These are phyloP conservation scores for Semnornis frantzii DNA, from an alignment of 2,113 vertebrate genomes.

Conservation along the genomic window DNA sequence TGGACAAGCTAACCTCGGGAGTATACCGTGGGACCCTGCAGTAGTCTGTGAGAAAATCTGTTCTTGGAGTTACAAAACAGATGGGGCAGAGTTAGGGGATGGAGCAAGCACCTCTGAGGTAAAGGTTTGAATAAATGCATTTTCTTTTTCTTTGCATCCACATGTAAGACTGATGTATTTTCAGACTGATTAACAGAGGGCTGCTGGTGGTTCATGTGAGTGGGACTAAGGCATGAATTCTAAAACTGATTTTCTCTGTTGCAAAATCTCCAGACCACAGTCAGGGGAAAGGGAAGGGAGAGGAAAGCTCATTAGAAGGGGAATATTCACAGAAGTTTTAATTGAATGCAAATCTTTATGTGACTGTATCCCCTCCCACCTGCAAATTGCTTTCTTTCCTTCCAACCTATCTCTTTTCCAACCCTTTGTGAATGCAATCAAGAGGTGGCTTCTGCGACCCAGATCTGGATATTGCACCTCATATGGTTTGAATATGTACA, in stretches of 20 bases:
- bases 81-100: neutral
- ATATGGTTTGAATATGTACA: neutral
- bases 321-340: neutral
- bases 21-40: neutral
- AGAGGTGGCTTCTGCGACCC: neutral
- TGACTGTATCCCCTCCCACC: neutral
- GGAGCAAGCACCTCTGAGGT: neutral
- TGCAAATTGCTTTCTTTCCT: neutral
- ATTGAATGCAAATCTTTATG: neutral
- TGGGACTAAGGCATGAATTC: neutral
- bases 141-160: neutral
- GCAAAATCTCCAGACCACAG: neutral
- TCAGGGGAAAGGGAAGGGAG: neutral
- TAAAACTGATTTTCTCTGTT: neutral
- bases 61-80: neutral
- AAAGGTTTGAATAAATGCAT: neutral
- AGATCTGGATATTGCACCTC: neutral
- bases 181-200: neutral
- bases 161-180: neutral
- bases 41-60: neutral
- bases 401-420: neutral
- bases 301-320: slow-evolving; percentile 9
- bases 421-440: neutral
- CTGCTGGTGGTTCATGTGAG: neutral
- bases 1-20: neutral